Evolutionary conservation across 2,888 invertebrate genomes (phyloP).

Genomic region (Drosophila anomelani): DNA sequence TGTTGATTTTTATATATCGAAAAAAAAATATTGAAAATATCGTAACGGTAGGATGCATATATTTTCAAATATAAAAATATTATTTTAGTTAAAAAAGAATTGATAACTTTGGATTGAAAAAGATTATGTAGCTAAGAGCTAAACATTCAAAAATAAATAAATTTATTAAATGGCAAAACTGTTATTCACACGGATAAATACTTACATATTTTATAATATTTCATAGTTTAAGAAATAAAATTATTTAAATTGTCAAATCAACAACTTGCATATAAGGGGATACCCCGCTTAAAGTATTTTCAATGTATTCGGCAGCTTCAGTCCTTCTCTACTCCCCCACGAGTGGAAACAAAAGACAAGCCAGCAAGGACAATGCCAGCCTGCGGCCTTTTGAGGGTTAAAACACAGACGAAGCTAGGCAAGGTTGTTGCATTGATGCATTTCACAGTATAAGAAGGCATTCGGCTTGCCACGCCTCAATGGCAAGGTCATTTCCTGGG

Average conservation of each 20-base stretch:
- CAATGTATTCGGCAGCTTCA: not conserved
- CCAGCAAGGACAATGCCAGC: constrained; percentile 62
- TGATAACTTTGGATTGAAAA: not conserved
- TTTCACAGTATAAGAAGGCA: constrained; percentile 32
- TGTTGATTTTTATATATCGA: no score
- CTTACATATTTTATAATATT: not conserved
- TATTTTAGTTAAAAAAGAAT: no score
- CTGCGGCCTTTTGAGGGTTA: constrained; percentile 51
- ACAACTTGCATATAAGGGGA: no score
- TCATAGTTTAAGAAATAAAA: not conserved
- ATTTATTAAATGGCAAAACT: no score
- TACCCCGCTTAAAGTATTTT: not conserved
- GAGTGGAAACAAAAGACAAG: constrained; percentile 53
- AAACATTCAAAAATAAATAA: not conserved
- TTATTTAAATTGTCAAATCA: not conserved
- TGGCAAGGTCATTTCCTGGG: constrained; percentile 33
- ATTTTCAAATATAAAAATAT: no score
- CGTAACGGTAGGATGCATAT: no score
- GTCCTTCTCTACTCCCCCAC: constrained; percentile 1
- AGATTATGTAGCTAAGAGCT: not conserved
- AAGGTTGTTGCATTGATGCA: constrained; percentile 50
- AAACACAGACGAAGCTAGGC: constrained; percentile 29
- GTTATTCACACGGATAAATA: not conserved
- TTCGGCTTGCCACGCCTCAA: constrained; percentile 17
- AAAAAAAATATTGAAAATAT: no score